phyloP scores from a whole-genome alignment of 2,888 invertebrate species.

The Harpalus rubripes region DNA sequence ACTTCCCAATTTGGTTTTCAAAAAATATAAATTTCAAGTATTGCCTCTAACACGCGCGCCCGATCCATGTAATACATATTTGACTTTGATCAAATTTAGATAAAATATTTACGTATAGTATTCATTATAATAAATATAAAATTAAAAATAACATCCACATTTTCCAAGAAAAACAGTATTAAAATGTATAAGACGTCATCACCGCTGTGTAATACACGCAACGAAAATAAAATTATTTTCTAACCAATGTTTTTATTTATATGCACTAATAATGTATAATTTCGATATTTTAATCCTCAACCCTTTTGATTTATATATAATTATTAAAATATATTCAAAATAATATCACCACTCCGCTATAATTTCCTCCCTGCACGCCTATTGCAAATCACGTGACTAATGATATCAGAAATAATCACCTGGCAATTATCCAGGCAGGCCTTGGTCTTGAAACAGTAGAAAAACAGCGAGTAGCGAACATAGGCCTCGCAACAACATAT shows the following conservation, averaged over 20 bases:
- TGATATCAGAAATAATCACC: slow-evolving; percentile 62
- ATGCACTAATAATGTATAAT: background rate
- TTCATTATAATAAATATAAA: too few relatives aligned
- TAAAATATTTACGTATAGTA: too few relatives aligned
- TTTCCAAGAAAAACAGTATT: too few relatives aligned
- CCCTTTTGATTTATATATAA: background rate
- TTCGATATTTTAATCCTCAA: background rate
- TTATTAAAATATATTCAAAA: slow-evolving; percentile 1
- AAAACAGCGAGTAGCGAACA: slow-evolving; percentile 24
- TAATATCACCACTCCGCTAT: background rate
- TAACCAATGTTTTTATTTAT: background rate
- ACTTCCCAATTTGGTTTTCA: too few relatives aligned
- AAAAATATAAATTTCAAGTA: too few relatives aligned
- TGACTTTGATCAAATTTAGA: too few relatives aligned
- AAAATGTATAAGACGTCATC: too few relatives aligned
- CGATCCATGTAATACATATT: too few relatives aligned
- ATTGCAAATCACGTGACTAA: slow-evolving; percentile 57
- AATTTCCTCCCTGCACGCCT: slow-evolving; percentile 1
- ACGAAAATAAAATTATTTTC: too few relatives aligned
- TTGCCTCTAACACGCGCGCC: too few relatives aligned
- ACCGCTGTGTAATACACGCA: too few relatives aligned
- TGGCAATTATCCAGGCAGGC: slow-evolving; percentile 61
- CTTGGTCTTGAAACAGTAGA: slow-evolving; percentile 58
- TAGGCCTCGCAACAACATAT: slow-evolving; percentile 41
- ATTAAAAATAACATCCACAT: too few relatives aligned